Percentiles rank a stretch among this genome's conserved stretches.
phyloP scores from a whole-genome alignment of 2,113 vertebrate genomes.

The Tichodroma muraria region DNA sequence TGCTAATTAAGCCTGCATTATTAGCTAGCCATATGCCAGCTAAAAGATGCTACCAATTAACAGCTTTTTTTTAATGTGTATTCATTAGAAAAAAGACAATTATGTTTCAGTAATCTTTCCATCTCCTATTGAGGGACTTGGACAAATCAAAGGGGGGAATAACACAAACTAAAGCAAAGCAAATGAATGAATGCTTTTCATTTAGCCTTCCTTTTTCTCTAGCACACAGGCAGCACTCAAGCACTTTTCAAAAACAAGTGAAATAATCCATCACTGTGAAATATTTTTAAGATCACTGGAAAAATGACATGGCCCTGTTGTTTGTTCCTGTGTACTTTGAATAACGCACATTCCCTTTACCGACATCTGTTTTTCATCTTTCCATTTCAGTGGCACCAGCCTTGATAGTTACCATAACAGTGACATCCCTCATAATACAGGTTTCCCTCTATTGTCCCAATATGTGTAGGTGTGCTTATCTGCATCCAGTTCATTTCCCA shows the following conservation, averaged over 20 bases:
- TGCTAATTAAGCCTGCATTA: conserved; percentile 75
- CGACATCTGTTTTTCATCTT: conserved; percentile 46
- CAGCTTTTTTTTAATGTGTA: neutral
- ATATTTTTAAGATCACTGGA: neutral
- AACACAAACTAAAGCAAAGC: neutral
- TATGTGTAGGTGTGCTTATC: neutral
- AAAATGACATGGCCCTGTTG: neutral
- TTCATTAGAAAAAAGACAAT: neutral
- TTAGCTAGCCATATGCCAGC: conserved; percentile 78
- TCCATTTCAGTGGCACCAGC: conserved; percentile 4
- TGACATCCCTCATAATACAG: neutral
- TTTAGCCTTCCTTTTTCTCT: neutral
- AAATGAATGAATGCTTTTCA: neutral
- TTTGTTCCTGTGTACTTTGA: conserved; percentile 26
- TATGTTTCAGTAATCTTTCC: neutral
- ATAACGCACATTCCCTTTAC: neutral
- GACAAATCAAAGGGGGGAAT: neutral
- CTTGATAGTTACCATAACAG: conserved; percentile 29
- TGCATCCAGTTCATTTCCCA: neutral
- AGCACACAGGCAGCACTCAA: neutral
- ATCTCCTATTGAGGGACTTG: neutral
- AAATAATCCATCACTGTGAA: neutral
- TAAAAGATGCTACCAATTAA: conserved; percentile 63
- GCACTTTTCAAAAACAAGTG: neutral
- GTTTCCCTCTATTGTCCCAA: conserved; percentile 41